A percentile compares a stretch with the other conserved stretches of the same genome.
Conservation (phyloP, 92 coral and sea anemone species). For the Muricea muricata region DNA sequence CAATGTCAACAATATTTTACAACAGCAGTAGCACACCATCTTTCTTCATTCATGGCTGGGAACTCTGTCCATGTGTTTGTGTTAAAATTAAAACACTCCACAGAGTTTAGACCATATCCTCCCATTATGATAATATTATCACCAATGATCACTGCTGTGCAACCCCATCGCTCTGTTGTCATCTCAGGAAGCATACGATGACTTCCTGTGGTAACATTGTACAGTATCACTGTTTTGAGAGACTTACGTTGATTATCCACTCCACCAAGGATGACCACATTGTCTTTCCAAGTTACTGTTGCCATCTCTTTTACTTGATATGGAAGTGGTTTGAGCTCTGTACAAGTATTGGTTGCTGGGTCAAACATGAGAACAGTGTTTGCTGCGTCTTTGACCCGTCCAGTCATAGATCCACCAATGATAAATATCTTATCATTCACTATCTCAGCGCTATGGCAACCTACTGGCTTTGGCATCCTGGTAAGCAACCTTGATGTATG, state of each 20-base stretch:
- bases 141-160: constrained; percentile 20
- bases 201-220: not conserved
- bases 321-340: not conserved
- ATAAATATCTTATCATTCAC: not conserved
- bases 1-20: not conserved
- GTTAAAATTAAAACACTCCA: not conserved
- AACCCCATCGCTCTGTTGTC: not conserved
- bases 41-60: not conserved
- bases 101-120: not conserved
- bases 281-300: not conserved
- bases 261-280: constrained; percentile 1
- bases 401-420: not conserved
- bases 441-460: not conserved
- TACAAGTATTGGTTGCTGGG: not conserved
- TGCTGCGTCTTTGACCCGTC: not conserved
- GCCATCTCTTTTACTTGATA: not conserved
- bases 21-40: not conserved
- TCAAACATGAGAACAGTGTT: constrained; percentile 13
- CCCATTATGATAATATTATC: constrained; percentile 1
- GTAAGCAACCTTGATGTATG: not conserved
- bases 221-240: not conserved
- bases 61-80: constrained; percentile 7
- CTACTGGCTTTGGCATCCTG: not conserved
- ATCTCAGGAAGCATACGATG: not conserved
- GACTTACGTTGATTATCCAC: not conserved